These are phyloP conservation scores for Synanthedon andrenaeformis DNA, from an alignment of 2,888 invertebrate genomes.

Conservation along the genomic window DNA sequence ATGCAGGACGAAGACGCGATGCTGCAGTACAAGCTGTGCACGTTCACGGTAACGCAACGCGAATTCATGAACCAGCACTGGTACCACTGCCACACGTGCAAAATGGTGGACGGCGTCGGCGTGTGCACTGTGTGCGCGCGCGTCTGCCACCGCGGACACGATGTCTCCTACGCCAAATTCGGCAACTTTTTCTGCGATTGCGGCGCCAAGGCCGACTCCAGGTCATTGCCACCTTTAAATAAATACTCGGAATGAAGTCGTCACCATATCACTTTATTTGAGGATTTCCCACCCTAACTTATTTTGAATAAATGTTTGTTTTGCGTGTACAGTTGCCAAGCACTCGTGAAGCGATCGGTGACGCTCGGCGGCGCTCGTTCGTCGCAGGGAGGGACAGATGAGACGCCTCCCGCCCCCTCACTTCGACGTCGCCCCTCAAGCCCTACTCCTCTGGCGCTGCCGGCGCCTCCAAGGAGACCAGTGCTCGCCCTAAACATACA, in stretches of 20 bases:
- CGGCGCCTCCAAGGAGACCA: constrained; percentile 35
- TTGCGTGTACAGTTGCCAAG: constrained; percentile 48
- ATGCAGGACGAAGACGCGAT: constrained; percentile 83
- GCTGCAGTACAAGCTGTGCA: constrained; percentile 92
- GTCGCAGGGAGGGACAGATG: constrained; percentile 80
- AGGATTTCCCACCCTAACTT: no score
- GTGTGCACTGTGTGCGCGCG: constrained; percentile 98
- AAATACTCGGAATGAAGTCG: not conserved
- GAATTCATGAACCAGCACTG: constrained; percentile 99
- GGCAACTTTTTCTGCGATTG: constrained; percentile 99
- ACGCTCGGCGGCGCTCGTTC: constrained; percentile 78
- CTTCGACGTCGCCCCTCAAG: constrained; percentile 61
- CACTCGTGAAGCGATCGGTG: constrained; percentile 46
- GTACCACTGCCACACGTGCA: constrained; percentile 99
- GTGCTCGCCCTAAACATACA: constrained; percentile 54
- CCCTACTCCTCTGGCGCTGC: constrained; percentile 29
- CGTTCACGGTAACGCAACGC: constrained; percentile 95
- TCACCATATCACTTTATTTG: no score
- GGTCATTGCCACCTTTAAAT: constrained; percentile 25
- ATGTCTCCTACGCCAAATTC: constrained; percentile 95
- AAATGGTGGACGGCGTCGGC: constrained; percentile 98
- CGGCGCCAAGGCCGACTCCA: constrained; percentile 91
- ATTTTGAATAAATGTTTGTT: not conserved
- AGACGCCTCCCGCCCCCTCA: constrained; percentile 53
- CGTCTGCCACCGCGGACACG: constrained; percentile 96